Base-by-base conservation (phyloP, 2,888 invertebrate genomes). In the Silvanus unidentatus region DNA sequence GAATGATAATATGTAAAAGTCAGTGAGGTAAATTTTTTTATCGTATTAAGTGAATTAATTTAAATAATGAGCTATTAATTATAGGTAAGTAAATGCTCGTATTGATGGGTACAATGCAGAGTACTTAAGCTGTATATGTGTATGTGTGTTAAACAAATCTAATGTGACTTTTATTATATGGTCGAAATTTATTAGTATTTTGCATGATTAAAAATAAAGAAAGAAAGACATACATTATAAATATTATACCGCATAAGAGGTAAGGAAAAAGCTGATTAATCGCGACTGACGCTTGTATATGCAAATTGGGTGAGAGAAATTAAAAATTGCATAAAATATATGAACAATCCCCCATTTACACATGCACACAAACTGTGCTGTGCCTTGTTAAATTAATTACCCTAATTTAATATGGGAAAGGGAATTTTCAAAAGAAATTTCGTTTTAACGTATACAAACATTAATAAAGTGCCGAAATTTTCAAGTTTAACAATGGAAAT, bases 11-110 rank as follows among this genome's bases (percentile, higher is more conserved):
- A 22, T 22, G 22, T 22, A 11, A 16, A 36, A 36, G 16, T 36
- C n/a, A 37, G 13, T 16, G 39, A 44, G 8, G 15, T 9, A 37
- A 11, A 37, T 13, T 37, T 47, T 47, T 37, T 50, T 50, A 50
- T 50, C 53, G 48, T 42, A 36, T 43, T 48, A 44, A 50, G 51
- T 48, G 52, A 55, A 58, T 54, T 58, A 58, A 55, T 60, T 57
- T 54, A 57, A 57, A 57, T 58, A 57, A 60, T 53, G 54, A 52
- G 47, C 46, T 44, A 57, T 56, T 58, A 58, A 57, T 56, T 57
- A 54, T 47, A 28, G 22, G 22, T 22, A 22, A 22, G 22, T 22
- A 22, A 22, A 22, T 32, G 49, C n/a, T n/a, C n/a, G n/a, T n/a
- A n/a, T n/a, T n/a, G n/a, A n/a, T n/a, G n/a, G n/a, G n/a, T 42